These are phyloP conservation scores for Diceros bicornis DNA, from an alignment of 2,797 vertebrate genomes.

Conservation along the genomic window DNA sequence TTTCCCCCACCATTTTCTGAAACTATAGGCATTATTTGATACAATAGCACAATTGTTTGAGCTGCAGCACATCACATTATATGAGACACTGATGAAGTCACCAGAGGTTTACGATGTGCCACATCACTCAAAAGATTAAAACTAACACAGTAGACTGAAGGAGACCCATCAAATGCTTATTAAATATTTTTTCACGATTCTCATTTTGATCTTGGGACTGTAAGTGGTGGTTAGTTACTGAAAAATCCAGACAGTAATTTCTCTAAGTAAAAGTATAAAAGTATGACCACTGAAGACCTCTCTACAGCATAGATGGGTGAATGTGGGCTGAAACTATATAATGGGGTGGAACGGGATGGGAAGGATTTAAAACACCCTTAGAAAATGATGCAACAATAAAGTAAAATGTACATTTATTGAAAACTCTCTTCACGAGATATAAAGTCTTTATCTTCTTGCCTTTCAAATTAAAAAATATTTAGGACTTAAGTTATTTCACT, in stretches of 20 bases:
- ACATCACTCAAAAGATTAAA: constrained; percentile 72
- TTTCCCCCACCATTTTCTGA: not conserved
- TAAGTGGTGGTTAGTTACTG: not conserved
- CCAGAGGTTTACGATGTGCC: not conserved
- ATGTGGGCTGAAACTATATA: not conserved
- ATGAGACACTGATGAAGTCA: constrained; percentile 56
- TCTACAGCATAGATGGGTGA: not conserved
- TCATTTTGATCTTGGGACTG: not conserved
- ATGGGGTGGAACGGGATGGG: not conserved
- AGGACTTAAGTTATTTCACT: not conserved
- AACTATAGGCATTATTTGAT: constrained; percentile 3
- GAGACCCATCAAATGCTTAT: not conserved
- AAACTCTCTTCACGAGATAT: constrained; percentile 10
- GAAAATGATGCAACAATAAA: not conserved
- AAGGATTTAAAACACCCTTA: not conserved
- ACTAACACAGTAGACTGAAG: constrained; percentile 69
- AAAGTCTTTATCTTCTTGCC: not conserved
- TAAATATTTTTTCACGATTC: constrained; percentile 68
- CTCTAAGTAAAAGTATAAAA: not conserved
- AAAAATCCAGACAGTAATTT: constrained; percentile 6
- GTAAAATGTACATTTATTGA: not conserved
- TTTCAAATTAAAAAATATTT: constrained; percentile 47
- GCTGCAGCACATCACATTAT: not conserved
- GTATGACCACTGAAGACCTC: not conserved
- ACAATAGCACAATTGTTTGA: constrained; percentile 67